phyloP scores from a whole-genome alignment of 1,140 invertebrate species.

The Mamestra configurata region DNA sequence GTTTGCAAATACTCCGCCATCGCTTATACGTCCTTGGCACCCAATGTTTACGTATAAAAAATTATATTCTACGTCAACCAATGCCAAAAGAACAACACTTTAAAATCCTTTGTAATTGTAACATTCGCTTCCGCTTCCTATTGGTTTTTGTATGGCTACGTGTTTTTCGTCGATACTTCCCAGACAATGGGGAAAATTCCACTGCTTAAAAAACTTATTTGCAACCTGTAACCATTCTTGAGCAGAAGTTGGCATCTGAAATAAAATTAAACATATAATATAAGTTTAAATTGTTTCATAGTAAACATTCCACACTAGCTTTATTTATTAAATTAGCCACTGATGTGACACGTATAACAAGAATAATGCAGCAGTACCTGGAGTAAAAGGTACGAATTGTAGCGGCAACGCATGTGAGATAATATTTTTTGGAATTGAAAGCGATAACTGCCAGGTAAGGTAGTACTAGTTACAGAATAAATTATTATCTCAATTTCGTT shows the following conservation, averaged over 20 bases:
- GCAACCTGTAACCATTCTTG: slow-evolving; percentile 57
- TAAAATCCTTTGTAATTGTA: slow-evolving; percentile 84
- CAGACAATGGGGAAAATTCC: neutral
- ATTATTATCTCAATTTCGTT: too few relatives aligned
- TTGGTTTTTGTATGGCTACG: neutral
- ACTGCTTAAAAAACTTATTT: slow-evolving; percentile 39
- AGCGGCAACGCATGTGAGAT: too few relatives aligned
- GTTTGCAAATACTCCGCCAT: neutral
- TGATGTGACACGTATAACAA: too few relatives aligned
- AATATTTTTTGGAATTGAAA: too few relatives aligned
- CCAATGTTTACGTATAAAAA: slow-evolving; percentile 84
- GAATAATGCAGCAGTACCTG: too few relatives aligned
- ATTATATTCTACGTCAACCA: slow-evolving; percentile 82
- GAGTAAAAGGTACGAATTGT: too few relatives aligned
- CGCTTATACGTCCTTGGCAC: slow-evolving; percentile 63
- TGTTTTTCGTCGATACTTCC: neutral
- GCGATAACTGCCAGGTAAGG: too few relatives aligned
- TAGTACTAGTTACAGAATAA: too few relatives aligned
- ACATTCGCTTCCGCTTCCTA: slow-evolving; percentile 66
- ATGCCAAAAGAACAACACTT: slow-evolving; percentile 76
- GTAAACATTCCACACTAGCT: too few relatives aligned
- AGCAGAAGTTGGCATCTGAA: slow-evolving; percentile 58
- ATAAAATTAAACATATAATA: too few relatives aligned
- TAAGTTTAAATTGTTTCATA: too few relatives aligned
- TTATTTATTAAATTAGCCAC: too few relatives aligned